Evolutionary conservation across 2,797 vertebrate species (phyloP), one percentile per base, ranked within the genome.

Genomic region (Chaenodraco wilsoni): DNA sequence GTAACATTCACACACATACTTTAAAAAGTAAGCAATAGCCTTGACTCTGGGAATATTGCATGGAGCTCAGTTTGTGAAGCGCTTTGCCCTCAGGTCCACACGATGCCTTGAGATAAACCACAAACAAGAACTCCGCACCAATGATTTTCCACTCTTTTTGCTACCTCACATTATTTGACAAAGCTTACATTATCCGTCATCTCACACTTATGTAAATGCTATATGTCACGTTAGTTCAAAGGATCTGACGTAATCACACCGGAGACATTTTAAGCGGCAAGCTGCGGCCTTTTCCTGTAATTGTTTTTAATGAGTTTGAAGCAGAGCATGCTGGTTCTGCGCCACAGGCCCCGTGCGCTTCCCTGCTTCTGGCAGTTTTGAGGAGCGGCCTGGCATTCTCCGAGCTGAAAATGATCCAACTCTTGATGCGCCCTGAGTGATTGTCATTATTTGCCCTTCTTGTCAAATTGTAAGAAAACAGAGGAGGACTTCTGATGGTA

Each of bases 1-100:
- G 60, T 70, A 33, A 54, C 72, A 78, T 79, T 59, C 72, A 88
- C 64, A 72, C 64, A 72, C 64, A 87, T 76, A 79, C 74, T 91
- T 79, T 82, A 91, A 87, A 86, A 76, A 78, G 67, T 83, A 70
- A 81, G 87, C 82, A 86, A 92, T 78, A 75, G 73, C 68, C 65
- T 23, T 1, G 37, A 46, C 46, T 76, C 45, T 60, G 61, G 64
- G 78, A 79, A 76, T 55, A 64, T 71, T 84, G 71, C 68, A 71
- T 56, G 48, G 48, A 73, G 62, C 69, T 40, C 9, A 43, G 63
- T 72, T 58, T 2, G 2, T 54, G 69, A 58, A 69, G 71, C 76
- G 87, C 55, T 75, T 71, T 70, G 68, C 84, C 88, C 85, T 74
- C 65, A 44, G 78, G 82, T 84, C 69, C 51, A 57, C 45, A 60